Percentiles rank a stretch among this genome's conserved stretches.
These are phyloP conservation scores for Centrocercus urophasianus DNA, from an alignment of 2,113 vertebrate genomes.

Conservation along the genomic window DNA sequence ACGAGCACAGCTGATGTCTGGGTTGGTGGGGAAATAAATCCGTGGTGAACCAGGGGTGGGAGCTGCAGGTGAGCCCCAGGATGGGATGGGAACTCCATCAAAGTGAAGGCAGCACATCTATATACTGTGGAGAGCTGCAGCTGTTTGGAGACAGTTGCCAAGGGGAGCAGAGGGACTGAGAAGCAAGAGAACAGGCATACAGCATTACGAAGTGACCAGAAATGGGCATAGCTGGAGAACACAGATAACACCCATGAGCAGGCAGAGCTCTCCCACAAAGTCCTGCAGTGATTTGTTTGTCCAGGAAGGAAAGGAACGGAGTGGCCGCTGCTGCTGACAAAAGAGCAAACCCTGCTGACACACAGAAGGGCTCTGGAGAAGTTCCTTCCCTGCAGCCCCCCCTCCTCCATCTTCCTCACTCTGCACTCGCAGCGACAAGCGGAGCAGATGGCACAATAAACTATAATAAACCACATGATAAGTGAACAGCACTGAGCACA, in stretches of 20 bases:
- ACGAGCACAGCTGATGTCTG: neutral
- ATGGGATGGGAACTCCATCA: neutral
- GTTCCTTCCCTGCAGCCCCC: neutral
- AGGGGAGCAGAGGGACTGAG: neutral
- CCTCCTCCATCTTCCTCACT: slow-evolving; percentile 37
- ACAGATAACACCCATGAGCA: neutral
- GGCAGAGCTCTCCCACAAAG: neutral
- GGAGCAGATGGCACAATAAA: slow-evolving; percentile 66
- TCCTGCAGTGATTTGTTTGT: neutral
- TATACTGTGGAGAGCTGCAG: neutral
- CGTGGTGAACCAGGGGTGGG: neutral
- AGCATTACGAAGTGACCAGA: neutral
- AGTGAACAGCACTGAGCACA: slow-evolving; percentile 40
- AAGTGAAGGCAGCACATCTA: slow-evolving; percentile 1
- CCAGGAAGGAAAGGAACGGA: neutral
- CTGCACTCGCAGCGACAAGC: neutral
- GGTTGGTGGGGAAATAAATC: neutral
- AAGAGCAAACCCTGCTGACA: neutral
- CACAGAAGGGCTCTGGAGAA: neutral
- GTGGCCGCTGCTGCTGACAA: neutral
- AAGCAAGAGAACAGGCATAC: neutral
- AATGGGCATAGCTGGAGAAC: neutral
- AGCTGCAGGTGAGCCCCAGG: neutral
- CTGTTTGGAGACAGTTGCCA: neutral
- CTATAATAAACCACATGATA: slow-evolving; percentile 37